Percentiles rank a stretch among this genome's conserved stretches.
These are phyloP conservation scores for Pandemis corylana DNA, from an alignment of 2,888 invertebrate species.

Conservation along the genomic window DNA sequence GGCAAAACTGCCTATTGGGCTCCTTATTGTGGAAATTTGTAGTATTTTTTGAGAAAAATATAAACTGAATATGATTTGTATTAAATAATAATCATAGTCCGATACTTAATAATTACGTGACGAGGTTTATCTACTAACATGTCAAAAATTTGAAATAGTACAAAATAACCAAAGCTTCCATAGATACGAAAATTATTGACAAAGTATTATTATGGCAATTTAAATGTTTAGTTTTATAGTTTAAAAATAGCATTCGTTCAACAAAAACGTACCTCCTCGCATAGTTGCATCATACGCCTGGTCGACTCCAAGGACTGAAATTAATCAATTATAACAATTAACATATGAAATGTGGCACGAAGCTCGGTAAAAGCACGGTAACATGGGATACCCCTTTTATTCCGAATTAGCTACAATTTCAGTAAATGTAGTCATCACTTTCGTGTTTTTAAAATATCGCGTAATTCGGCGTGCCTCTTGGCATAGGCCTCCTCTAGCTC, in stretches of 20 bases:
- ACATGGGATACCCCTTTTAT: background rate
- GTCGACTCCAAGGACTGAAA: conserved; percentile 97
- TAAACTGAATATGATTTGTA: background rate
- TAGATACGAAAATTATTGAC: background rate
- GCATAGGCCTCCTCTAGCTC: no score
- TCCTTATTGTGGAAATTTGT: no score
- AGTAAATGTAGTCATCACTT: no score
- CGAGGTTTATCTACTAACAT: background rate
- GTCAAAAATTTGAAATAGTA: background rate
- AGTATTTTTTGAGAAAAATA: background rate
- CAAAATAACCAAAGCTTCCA: background rate
- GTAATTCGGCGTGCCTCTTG: no score
- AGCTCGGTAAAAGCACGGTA: background rate
- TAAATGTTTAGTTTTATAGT: background rate
- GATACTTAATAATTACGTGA: background rate
- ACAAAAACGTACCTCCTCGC: conserved; percentile 92
- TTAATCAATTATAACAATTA: conserved; percentile 47
- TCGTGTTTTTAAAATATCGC: no score
- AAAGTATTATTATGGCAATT: conserved; percentile 30
- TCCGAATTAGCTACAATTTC: no score
- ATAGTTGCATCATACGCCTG: conserved; percentile 95
- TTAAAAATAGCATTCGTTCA: conserved; percentile 18
- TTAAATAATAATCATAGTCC: background rate
- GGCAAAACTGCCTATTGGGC: no score
- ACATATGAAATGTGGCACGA: background rate